Conservation (phyloP, 1,140 invertebrate genomes). For the Campoletis sonorensis region DNA sequence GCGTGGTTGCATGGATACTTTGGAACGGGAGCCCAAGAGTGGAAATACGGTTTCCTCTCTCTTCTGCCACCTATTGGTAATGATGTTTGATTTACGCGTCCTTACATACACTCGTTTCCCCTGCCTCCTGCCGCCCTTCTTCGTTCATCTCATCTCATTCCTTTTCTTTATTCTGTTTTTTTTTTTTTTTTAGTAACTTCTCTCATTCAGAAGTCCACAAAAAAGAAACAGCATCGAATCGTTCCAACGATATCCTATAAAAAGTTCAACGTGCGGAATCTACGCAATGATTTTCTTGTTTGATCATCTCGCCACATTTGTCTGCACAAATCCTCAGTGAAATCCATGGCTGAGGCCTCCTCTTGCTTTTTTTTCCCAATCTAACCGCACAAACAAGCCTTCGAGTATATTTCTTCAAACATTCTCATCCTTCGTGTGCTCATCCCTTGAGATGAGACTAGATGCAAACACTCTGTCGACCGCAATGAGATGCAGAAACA, state of each 20-base stretch:
- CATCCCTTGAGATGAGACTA: neutral
- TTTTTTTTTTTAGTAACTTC: neutral
- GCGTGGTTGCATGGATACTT: conserved; percentile 67
- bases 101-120: neutral
- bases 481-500: conserved; percentile 26
- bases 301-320: conserved; percentile 35
- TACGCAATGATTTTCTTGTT: conserved; percentile 21
- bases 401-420: neutral
- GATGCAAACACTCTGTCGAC: conserved; percentile 14
- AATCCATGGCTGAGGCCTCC: neutral
- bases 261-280: neutral
- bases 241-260: neutral
- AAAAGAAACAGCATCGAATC: neutral
- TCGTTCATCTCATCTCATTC: neutral
- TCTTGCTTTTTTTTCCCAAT: neutral
- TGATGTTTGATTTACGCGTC: conserved; percentile 46
- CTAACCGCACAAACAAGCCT: conserved; percentile 30
- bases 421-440: neutral
- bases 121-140: neutral
- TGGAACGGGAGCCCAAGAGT: conserved; percentile 56
- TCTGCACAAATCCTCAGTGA: conserved; percentile 9
- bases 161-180: too few species aligned
- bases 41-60: conserved; percentile 45
- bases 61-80: conserved; percentile 43
- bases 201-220: neutral